Evolutionary conservation across 2,888 invertebrate genomes (phyloP).

Genomic region (Bombylius discolor): DNA sequence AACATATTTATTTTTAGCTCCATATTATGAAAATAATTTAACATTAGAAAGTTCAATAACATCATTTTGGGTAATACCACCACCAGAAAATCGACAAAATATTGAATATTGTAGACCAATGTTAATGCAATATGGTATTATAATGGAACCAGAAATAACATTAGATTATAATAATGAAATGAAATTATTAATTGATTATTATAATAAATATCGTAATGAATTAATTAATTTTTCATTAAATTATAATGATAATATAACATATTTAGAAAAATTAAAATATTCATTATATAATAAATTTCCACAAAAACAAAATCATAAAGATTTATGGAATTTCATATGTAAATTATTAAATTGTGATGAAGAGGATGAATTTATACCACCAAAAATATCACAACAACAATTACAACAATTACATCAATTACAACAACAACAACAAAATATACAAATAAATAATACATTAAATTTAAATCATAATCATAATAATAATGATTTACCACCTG

Average conservation of each 20-base stretch:
- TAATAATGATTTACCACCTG: too few species aligned
- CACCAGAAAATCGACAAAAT: conserved; percentile 79
- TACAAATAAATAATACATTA: too few species aligned
- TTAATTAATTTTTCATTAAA: conserved; percentile 47
- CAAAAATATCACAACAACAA: conserved; percentile 23
- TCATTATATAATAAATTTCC: conserved; percentile 72
- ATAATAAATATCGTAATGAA: conserved; percentile 52
- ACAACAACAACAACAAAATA: background rate
- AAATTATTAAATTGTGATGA: conserved; percentile 60
- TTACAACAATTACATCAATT: background rate
- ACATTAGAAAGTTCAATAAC: conserved; percentile 71
- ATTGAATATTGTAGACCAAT: conserved; percentile 83
- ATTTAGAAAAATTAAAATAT: conserved; percentile 73
- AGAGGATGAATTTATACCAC: conserved; percentile 52
- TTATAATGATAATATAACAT: conserved; percentile 48
- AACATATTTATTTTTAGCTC: conserved; percentile 45
- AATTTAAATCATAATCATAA: too few species aligned
- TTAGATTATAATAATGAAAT: conserved; percentile 75
- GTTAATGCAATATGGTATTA: conserved; percentile 72
- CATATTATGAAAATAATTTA: conserved; percentile 67
- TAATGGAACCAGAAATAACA: conserved; percentile 68
- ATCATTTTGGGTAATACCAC: conserved; percentile 92
- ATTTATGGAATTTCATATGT: conserved; percentile 66
- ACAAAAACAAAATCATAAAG: conserved; percentile 60
- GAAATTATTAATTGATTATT: conserved; percentile 73